Evolutionary conservation across 2,888 invertebrate genomes (phyloP).

Genomic region (Melieria crassipennis): DNA sequence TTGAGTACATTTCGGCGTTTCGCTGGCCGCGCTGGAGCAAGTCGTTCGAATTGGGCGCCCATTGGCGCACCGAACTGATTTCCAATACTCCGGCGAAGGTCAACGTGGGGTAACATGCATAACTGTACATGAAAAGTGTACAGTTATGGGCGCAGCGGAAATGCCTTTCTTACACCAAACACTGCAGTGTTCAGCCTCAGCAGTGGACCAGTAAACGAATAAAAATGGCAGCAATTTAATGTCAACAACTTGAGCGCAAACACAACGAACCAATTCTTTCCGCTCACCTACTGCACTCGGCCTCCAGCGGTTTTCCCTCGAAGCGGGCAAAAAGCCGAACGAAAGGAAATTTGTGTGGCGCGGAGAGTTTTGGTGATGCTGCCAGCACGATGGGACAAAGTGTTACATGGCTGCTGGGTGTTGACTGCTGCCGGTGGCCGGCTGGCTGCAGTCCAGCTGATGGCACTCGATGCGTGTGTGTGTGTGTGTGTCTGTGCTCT

Average conservation of each 20-base stretch:
- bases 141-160: not conserved
- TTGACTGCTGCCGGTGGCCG: constrained; percentile 12
- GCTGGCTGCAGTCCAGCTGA: constrained; percentile 34
- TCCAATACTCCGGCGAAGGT: not conserved
- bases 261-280: not conserved
- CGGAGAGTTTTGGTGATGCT: constrained; percentile 16
- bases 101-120: not conserved
- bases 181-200: not conserved
- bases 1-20: not conserved
- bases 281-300: constrained; percentile 1
- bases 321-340: not conserved
- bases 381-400: constrained; percentile 45
- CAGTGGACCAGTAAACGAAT: not conserved
- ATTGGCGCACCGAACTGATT: not conserved
- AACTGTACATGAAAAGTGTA: not conserved
- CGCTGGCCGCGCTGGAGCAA: too few species aligned
- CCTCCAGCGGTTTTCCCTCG: too few species aligned
- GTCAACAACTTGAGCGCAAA: constrained; percentile 1
- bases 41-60: too few species aligned
- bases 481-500: constrained; percentile 14
- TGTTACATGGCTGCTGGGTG: not conserved
- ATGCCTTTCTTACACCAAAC: not conserved
- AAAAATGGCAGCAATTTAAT: constrained; percentile 21
- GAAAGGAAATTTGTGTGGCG: constrained; percentile 7
- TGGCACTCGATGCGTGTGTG: constrained; percentile 5